Conservation (phyloP, 2,113 vertebrate genomes). For the Conger conger region DNA sequence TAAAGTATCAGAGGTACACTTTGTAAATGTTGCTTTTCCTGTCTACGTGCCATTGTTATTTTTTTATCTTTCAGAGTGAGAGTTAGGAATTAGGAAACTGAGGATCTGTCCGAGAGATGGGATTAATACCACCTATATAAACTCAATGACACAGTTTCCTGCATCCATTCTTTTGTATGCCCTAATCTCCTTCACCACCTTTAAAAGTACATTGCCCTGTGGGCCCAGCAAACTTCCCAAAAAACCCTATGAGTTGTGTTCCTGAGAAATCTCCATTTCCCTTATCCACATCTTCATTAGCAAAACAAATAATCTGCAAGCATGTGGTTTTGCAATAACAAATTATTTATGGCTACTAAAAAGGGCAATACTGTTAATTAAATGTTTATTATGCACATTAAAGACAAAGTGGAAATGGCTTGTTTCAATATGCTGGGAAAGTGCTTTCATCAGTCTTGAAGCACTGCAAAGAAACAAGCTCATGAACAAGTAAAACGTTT, state of each 20-base stretch:
- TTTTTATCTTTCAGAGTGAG: background rate
- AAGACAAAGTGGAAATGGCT: background rate
- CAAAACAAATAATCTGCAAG: background rate
- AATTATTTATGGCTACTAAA: slow-evolving; percentile 4
- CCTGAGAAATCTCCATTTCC: background rate
- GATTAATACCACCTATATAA: background rate
- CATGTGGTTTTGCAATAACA: background rate
- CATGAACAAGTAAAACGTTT: background rate
- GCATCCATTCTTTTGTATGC: background rate
- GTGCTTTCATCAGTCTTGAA: background rate
- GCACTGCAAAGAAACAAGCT: background rate
- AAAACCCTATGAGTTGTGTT: background rate
- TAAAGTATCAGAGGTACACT: background rate
- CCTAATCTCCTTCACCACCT: background rate
- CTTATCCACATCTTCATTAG: background rate
- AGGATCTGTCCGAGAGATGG: background rate
- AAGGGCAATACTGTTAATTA: background rate
- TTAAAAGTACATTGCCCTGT: background rate
- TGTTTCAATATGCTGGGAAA: background rate
- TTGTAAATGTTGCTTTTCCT: background rate
- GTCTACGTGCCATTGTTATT: background rate
- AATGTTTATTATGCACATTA: background rate
- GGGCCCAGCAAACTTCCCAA: background rate
- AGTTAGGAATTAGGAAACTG: background rate
- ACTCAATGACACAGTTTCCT: background rate